Evolutionary conservation across 2,113 vertebrate genomes (phyloP), one percentile per base, ranked within the genome.

Genomic region (Potamarius usumacintae): DNA sequence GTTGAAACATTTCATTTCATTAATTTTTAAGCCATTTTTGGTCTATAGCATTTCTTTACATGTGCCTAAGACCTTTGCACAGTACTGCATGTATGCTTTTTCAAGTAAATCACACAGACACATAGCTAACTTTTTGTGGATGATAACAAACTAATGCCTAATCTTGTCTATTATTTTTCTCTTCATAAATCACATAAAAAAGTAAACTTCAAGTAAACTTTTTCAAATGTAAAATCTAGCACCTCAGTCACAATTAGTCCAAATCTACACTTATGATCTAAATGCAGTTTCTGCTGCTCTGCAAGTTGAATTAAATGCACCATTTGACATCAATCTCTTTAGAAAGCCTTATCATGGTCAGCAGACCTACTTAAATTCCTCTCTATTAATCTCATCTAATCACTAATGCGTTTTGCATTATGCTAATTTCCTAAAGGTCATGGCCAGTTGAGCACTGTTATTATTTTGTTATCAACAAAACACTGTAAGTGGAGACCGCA

Each of bases 351-450:
- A 83, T 89, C 86, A 52, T 82, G 86, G 58, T 81, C 77, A 76
- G 65, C 85, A 89, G 85, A 82, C 76, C 74, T 76, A 72, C 85
- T 87, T 85, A 85, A 89, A 78, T 74, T 74, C 71, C 84, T 27
- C 76, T 89, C 83, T 76, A 89, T 87, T 87, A 85, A 82, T 72
- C 86, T 89, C 76, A 50, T 87, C 83, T 85, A 87, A 85, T 50
- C 72, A 82, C 84, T n/a, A 82, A 85, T 82, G 82, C 52, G 82
- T 87, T 60, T 20, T 83, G 88, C 69, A 85, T 85, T 87, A 87
- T 82, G 69, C 60, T 58, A 89, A 87, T 57, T 71, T 87, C 50
- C 77, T 57, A 58, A 57, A 89, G 88, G 88, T 87, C 80, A 86
- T 78, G 72, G 52, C 57, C 79, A 58, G 62, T 87, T 52, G 50